Evolutionary conservation across 2,888 invertebrate genomes (phyloP).

Genomic region (Phaonia tiefii): DNA sequence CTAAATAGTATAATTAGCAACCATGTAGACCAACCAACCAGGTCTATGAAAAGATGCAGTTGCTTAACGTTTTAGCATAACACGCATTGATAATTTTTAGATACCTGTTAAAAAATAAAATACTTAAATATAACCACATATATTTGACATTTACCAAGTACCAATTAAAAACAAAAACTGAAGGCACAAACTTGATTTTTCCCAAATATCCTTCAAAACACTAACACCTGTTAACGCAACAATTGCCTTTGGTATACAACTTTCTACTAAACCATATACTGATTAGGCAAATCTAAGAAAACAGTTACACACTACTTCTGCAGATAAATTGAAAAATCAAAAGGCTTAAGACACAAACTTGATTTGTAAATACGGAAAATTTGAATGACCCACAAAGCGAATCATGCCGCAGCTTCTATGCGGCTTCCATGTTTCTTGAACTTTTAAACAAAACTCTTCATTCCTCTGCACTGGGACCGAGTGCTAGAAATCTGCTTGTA

Average conservation of each 20-base stretch:
- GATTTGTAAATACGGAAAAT: neutral
- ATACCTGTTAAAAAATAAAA: too few species aligned
- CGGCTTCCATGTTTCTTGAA: constrained; percentile 11
- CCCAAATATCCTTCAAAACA: neutral
- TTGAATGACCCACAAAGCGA: constrained; percentile 26
- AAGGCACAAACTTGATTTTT: neutral
- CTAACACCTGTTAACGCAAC: neutral
- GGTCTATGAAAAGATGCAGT: too few species aligned
- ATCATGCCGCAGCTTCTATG: neutral
- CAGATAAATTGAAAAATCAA: neutral
- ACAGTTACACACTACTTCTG: neutral
- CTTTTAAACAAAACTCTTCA: constrained; percentile 14
- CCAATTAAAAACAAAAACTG: too few species aligned
- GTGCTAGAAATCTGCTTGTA: neutral
- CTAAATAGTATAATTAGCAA: too few species aligned
- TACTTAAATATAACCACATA: too few species aligned
- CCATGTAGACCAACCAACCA: too few species aligned
- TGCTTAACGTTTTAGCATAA: too few species aligned
- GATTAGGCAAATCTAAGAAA: neutral
- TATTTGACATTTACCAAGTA: too few species aligned
- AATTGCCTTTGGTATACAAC: neutral
- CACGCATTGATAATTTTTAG: too few species aligned
- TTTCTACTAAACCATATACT: constrained; percentile 26
- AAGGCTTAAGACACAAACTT: constrained; percentile 28
- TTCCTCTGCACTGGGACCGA: neutral